Conservation (phyloP, 1,140 invertebrate genomes). For the Ctenoplectra terminalis region DNA sequence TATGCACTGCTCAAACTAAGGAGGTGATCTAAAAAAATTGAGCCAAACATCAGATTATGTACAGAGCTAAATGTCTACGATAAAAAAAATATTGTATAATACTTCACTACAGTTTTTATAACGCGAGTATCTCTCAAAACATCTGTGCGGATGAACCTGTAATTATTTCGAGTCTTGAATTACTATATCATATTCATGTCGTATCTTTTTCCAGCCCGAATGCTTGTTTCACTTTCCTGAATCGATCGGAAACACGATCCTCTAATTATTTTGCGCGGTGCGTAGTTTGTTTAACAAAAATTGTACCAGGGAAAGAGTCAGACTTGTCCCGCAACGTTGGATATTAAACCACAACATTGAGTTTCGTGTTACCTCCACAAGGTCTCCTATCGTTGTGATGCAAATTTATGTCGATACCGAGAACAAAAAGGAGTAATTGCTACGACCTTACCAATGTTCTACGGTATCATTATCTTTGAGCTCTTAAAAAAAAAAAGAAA, state of each 20-base stretch:
- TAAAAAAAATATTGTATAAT: neutral
- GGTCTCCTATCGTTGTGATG: conserved; percentile 22
- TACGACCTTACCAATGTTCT: neutral
- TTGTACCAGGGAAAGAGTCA: neutral
- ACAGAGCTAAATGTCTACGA: neutral
- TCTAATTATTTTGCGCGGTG: conserved; percentile 1
- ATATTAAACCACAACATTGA: conserved; percentile 33
- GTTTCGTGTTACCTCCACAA: conserved; percentile 24
- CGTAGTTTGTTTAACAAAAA: conserved; percentile 1
- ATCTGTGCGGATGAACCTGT: no score
- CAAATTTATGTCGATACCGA: conserved; percentile 25
- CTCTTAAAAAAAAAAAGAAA: no score
- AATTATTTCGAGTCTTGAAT: neutral
- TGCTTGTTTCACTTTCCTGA: neutral
- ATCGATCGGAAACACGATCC: conserved; percentile 30
- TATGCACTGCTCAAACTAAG: neutral
- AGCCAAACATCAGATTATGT: neutral
- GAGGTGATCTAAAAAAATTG: neutral
- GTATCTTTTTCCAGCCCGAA: neutral
- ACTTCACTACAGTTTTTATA: neutral
- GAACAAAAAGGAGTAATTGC: neutral
- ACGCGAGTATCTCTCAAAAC: accelerated
- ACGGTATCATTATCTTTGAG: conserved; percentile 3
- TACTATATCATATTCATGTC: neutral
- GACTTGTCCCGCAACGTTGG: neutral